Conservation (phyloP, 2,113 vertebrate genomes). For the Hepsetus odoe region DNA sequence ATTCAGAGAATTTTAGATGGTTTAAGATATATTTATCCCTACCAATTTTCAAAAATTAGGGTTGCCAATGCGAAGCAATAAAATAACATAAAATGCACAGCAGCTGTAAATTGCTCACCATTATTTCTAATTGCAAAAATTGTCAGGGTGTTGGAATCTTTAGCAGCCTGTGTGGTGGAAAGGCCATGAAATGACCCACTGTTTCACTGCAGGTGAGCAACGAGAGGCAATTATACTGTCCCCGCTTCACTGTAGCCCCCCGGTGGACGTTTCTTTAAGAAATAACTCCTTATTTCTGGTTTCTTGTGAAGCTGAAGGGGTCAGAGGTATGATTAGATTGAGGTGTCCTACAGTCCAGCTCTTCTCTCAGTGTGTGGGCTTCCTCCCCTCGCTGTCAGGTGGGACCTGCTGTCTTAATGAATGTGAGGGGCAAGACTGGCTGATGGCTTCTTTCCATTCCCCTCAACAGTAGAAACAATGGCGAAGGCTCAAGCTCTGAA, state of each 20-base stretch:
- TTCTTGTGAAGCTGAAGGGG: not conserved
- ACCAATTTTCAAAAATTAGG: not conserved
- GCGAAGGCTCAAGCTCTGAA: conserved; percentile 46
- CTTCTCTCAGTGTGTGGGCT: conserved; percentile 2
- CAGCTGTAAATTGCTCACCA: not conserved
- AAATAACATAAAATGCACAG: not conserved
- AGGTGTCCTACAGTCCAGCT: not conserved
- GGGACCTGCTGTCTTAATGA: conserved; percentile 28
- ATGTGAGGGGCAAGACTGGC: conserved; percentile 35
- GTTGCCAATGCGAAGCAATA: not conserved
- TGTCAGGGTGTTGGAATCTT: not conserved
- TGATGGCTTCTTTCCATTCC: conserved; percentile 46
- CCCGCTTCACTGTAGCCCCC: not conserved
- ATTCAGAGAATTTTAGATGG: too few species aligned
- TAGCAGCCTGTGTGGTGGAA: too few species aligned
- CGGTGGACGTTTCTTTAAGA: not conserved
- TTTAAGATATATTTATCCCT: not conserved
- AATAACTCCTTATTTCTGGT: not conserved
- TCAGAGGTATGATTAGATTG: not conserved
- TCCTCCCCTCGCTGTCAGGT: not conserved
- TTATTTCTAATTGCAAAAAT: not conserved
- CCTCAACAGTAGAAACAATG: conserved; percentile 43
- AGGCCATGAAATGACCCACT: not conserved
- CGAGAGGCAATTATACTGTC: not conserved
- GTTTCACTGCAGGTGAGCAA: not conserved